Evolutionary conservation across 2,888 invertebrate genomes (phyloP), one percentile per base, ranked within the genome.

Genomic region (Druceiella hillmani): DNA sequence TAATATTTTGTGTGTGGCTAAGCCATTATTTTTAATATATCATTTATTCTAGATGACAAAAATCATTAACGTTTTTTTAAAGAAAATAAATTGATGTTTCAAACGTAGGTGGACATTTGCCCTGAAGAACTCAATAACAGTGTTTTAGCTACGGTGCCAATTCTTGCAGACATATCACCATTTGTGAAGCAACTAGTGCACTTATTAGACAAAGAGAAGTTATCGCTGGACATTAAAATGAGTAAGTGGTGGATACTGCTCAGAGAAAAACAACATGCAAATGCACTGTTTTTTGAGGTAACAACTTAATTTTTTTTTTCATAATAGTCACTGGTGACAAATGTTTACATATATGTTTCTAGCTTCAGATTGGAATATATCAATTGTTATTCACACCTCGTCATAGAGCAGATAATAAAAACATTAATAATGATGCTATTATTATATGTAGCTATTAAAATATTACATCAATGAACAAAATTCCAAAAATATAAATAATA

Each of bases 101-200:
- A 16, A 20, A 26, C 3, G 22, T 53, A 90, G 82, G 79, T 92
- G 28, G 97, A 97, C 56, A 74, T 94, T 36, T 76, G 74, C 38
- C 79, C 92, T 0, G 97, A 97, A 62, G 97, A 98, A 60, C 72
- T 97, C 52, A 85, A 95, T 59, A 95, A 94, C 62, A 94, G 93
- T 49, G 76, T 92, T 2, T 72, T 76, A 33, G 78, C 89, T 0
- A 75, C 78, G 24, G 83, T 92, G 2, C 87, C 87, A 0, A 78
- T 95, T 14, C 85, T 88, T 54, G 86, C 93, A 0, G 93, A 97
- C 58, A 76, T 94, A 36, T 78, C 76, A 45, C 81, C 84, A 0
- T 83, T 89, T 41, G 74, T 79, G 0, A 70, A 74, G 29, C 78
- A 81, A 47, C 70, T 95, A 24, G 55, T 68, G 2, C 62, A 70